Evolutionary conservation across 2,888 invertebrate species (phyloP).

Genomic region (Neoaliturus tenellus): DNA sequence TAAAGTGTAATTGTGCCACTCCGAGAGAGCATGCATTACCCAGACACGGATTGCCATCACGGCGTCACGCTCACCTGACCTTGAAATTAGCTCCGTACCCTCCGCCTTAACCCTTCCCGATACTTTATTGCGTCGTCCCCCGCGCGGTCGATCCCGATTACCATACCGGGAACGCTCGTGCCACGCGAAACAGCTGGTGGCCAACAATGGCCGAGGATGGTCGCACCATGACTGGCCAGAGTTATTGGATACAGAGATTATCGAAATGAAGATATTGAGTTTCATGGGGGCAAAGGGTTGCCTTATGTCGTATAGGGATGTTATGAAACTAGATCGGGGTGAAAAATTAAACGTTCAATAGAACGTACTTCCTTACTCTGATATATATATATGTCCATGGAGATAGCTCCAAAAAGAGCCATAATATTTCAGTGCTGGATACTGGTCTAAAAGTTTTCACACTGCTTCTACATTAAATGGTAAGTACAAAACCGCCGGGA

Average conservation of each 20-base stretch:
- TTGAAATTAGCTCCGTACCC: conserved; percentile 42
- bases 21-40: neutral
- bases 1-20: no score
- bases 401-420: no score
- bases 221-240: neutral
- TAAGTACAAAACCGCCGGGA: no score
- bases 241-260: conserved; percentile 23
- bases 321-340: neutral
- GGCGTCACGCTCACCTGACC: conserved; percentile 48
- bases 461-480: no score
- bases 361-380: no score
- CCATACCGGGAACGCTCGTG: conserved; percentile 5
- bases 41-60: conserved; percentile 14
- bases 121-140: conserved; percentile 21
- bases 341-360: no score
- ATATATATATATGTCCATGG: no score
- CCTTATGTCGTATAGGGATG: neutral
- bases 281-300: neutral
- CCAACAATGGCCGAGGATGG: neutral
- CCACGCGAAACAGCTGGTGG: conserved; percentile 22
- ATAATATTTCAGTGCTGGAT: no score
- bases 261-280: conserved; percentile 7
- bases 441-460: no score
- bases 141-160: conserved; percentile 27
- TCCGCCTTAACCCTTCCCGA: conserved; percentile 36